phyloP scores from a whole-genome alignment of 2,797 vertebrate species.

The Tolypeutes matacus region DNA sequence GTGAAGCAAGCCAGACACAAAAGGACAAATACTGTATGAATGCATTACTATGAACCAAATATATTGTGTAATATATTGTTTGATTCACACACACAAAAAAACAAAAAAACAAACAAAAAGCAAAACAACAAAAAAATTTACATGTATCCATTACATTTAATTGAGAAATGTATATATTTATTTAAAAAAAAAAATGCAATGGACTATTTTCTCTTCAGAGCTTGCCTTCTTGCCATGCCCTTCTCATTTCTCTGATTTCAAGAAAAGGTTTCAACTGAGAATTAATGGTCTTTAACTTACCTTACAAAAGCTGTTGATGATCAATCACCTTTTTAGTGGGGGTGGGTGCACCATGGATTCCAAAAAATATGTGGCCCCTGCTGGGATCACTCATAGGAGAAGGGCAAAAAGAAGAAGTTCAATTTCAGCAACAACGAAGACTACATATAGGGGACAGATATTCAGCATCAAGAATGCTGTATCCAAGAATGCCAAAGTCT shows the following conservation, averaged over 20 bases:
- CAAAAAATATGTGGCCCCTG: neutral
- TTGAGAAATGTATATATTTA: no score
- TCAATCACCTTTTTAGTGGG: neutral
- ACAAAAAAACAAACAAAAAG: no score
- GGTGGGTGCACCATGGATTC: neutral
- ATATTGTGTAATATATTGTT: no score
- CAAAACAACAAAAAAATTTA: no score
- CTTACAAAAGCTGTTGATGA: neutral
- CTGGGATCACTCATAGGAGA: neutral
- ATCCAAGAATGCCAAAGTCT: neutral
- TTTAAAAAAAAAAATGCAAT: neutral
- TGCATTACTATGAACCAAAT: no score
- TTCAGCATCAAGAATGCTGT: neutral
- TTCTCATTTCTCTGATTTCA: neutral
- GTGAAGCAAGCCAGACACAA: no score
- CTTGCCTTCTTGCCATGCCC: neutral
- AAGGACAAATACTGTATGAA: no score
- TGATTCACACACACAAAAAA: no score
- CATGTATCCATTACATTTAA: no score
- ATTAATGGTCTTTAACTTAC: neutral
- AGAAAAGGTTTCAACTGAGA: neutral
- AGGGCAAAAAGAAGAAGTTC: neutral
- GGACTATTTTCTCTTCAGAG: neutral
- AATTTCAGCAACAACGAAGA: neutral
- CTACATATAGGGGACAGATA: neutral